Evolutionary conservation across 2,797 vertebrate genomes (phyloP).

Genomic region (Zalophus californianus): DNA sequence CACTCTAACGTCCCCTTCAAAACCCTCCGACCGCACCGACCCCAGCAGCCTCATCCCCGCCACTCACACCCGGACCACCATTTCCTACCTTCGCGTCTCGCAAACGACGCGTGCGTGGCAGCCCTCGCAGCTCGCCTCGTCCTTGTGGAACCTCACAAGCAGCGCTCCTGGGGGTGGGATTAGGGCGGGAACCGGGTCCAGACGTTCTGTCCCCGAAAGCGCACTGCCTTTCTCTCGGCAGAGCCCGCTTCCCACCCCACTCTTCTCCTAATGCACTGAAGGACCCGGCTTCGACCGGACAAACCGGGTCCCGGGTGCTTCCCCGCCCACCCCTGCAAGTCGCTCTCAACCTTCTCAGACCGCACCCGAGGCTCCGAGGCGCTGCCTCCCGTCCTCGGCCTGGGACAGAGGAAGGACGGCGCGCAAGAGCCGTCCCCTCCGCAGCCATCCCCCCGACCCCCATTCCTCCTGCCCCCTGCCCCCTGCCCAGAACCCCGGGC

Average conservation of each 20-base stretch:
- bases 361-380: not conserved
- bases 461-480: not conserved
- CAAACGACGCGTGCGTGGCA: not conserved
- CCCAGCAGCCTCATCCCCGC: not conserved
- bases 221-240: not conserved
- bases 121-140: not conserved
- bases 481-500: not conserved
- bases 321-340: not conserved
- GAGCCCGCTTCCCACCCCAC: not conserved
- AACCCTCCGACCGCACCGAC: accelerated
- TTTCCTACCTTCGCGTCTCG: constrained; percentile 28
- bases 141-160: not conserved
- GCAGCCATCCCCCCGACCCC: accelerated
- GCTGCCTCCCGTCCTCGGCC: not conserved
- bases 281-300: not conserved
- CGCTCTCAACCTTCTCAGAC: not conserved
- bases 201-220: not conserved
- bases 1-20: not conserved
- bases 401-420: not conserved
- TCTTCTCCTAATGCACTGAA: not conserved
- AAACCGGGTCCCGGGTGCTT: not conserved
- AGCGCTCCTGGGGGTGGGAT: not conserved
- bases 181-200: not conserved
- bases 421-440: not conserved
- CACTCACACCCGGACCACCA: not conserved